Conservation (phyloP, 2,113 vertebrate species). For the Gobius niger region DNA sequence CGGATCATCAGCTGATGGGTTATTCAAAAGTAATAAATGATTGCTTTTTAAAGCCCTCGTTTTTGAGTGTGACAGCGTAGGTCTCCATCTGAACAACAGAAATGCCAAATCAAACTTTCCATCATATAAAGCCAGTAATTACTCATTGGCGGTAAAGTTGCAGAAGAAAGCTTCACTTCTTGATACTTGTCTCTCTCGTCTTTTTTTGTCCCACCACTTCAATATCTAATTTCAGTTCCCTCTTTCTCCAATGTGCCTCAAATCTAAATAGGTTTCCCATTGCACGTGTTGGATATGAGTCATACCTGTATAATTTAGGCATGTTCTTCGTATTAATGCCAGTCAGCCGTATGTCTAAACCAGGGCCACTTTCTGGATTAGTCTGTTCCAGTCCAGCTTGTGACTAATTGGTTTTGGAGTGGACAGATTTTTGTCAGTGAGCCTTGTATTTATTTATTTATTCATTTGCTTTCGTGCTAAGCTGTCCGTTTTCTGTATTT, state of each 20-base stretch:
- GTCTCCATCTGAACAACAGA: no score
- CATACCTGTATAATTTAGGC: background rate
- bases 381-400: background rate
- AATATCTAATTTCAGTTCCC: background rate
- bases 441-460: no score
- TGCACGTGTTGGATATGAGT: background rate
- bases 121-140: background rate
- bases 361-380: background rate
- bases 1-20: no score
- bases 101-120: background rate
- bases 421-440: background rate
- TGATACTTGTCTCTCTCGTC: background rate
- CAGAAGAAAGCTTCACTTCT: background rate
- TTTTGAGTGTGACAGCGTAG: no score
- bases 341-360: background rate
- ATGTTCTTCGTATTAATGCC: slow-evolving; percentile 4
- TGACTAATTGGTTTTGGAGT: background rate
- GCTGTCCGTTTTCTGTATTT: background rate
- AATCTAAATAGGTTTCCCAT: background rate
- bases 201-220: background rate
- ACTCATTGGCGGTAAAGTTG: background rate
- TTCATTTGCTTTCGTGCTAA: background rate
- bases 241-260: background rate
- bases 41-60: no score
- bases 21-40: no score